phyloP scores from a whole-genome alignment of 2,797 vertebrate genomes.

The Bradypodion ventrale region DNA sequence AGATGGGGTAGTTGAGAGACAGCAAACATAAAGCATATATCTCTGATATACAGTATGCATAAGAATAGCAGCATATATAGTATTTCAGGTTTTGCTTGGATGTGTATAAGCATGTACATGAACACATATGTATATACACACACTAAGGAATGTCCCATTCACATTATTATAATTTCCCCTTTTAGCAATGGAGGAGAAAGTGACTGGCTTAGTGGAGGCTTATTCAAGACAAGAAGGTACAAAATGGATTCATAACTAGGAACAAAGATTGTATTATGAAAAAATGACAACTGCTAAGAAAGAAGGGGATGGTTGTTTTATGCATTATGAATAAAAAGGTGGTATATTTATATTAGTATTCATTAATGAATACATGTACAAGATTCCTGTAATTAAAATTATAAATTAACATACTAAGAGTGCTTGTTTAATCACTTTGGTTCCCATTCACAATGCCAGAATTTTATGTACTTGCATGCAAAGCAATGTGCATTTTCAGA shows the following conservation, averaged over 20 bases:
- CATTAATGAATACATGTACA: constrained; percentile 82
- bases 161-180: constrained; percentile 82
- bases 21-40: constrained; percentile 78
- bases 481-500: constrained; percentile 71
- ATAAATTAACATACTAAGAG: constrained; percentile 84
- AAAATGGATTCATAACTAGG: constrained; percentile 82
- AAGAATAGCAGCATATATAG: neutral
- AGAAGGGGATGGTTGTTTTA: constrained; percentile 81
- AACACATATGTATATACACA: neutral
- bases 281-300: constrained; percentile 78
- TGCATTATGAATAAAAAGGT: constrained; percentile 82
- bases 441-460: constrained; percentile 72
- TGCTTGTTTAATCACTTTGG: constrained; percentile 81
- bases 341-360: constrained; percentile 84
- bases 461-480: constrained; percentile 74
- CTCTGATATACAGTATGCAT: constrained; percentile 60
- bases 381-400: constrained; percentile 83
- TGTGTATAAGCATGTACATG: neutral
- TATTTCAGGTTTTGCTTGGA: neutral
- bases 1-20: constrained; percentile 84
- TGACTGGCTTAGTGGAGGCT: constrained; percentile 83
- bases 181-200: constrained; percentile 80
- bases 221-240: constrained; percentile 79
- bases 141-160: constrained; percentile 75
- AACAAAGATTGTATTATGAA: constrained; percentile 82